Conservation (phyloP, 2,797 vertebrate species). For the Channallabes apus region DNA sequence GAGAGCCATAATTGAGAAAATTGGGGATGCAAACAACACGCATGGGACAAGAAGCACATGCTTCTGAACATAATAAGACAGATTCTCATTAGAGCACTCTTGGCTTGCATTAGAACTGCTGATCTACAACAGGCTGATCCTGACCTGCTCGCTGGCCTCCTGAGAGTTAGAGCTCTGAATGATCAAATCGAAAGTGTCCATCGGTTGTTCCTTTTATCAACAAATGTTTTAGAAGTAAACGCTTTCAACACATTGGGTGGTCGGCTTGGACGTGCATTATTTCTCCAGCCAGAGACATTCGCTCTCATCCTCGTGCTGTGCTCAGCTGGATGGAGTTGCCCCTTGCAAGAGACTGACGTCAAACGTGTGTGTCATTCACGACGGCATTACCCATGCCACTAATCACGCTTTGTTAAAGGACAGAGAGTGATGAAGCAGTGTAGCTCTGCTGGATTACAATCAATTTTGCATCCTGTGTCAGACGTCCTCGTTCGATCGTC, state of each 20-base stretch:
- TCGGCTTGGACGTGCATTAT: not conserved
- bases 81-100: not conserved
- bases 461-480: not conserved
- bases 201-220: not conserved
- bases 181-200: not conserved
- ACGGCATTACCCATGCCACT: constrained; percentile 33
- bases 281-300: not conserved
- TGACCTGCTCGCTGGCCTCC: not conserved
- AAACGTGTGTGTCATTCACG: constrained; percentile 37
- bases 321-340: constrained; percentile 31
- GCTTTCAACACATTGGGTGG: not conserved
- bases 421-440: constrained; percentile 15
- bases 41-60: constrained; percentile 5
- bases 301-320: not conserved
- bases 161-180: not conserved
- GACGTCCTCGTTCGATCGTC: not conserved
- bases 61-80: not conserved
- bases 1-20: constrained; percentile 20
- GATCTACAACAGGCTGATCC: not conserved
- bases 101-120: not conserved
- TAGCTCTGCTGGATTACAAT: constrained; percentile 19
- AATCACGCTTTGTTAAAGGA: constrained; percentile 29
- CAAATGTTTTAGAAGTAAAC: not conserved
- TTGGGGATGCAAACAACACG: constrained; percentile 14
- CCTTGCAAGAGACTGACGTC: constrained; percentile 44